Conservation (phyloP, 2,797 vertebrate genomes). For the Microhierax caerulescens region DNA sequence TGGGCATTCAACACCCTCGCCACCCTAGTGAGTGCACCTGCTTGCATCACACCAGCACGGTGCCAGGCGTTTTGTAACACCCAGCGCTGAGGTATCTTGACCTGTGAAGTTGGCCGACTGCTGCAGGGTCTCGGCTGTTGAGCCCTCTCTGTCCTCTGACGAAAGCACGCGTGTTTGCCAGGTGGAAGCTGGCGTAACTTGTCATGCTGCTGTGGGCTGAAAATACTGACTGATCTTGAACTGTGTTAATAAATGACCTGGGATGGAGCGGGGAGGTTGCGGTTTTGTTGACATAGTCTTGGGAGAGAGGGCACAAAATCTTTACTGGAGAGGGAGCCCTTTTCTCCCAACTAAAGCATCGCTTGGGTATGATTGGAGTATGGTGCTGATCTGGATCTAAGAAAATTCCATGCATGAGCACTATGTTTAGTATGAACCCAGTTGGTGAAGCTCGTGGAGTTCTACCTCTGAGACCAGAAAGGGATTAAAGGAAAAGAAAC, state of each 20-base stretch:
- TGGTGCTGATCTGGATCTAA: accelerated
- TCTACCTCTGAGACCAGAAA: neutral
- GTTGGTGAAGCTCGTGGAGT: neutral
- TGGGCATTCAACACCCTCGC: accelerated
- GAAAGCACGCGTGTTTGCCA: neutral
- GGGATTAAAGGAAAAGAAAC: neutral
- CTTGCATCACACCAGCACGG: neutral
- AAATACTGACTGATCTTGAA: neutral
- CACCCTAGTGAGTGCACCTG: accelerated
- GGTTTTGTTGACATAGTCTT: neutral
- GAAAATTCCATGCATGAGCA: accelerated
- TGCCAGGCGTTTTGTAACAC: neutral
- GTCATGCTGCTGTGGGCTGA: neutral
- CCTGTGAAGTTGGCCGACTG: neutral
- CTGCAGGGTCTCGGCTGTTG: neutral
- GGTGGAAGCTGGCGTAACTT: neutral
- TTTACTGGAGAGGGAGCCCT: neutral
- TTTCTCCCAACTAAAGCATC: neutral
- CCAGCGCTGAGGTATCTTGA: neutral
- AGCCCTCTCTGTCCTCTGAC: neutral
- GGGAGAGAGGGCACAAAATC: neutral
- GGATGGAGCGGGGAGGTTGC: neutral
- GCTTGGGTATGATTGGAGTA: accelerated
- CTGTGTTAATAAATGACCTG: conserved; percentile 30
- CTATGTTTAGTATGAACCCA: accelerated